phyloP scores from a whole-genome alignment of 2,113 vertebrate species.

The Cyanistes caeruleus region DNA sequence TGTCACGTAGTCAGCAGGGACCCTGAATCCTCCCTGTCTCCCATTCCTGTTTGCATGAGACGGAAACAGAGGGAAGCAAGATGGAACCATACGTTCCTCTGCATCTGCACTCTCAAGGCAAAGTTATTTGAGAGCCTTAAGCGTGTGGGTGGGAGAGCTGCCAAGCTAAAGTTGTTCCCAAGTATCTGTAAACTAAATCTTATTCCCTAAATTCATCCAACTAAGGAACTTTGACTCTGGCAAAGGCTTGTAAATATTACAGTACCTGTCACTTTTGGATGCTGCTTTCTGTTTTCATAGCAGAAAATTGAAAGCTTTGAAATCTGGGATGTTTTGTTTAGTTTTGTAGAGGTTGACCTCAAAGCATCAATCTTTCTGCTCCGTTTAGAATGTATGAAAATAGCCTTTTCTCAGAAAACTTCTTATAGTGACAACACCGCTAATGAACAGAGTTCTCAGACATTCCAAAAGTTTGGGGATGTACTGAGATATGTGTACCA shows the following conservation, averaged over 20 bases:
- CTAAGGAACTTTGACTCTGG: conserved; percentile 42
- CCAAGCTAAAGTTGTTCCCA: conserved; percentile 49
- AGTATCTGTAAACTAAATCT: conserved; percentile 56
- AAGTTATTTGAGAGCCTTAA: conserved; percentile 44
- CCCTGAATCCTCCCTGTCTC: not conserved
- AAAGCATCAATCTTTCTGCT: conserved; percentile 54
- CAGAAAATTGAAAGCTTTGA: conserved; percentile 47
- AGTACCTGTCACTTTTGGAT: conserved; percentile 66
- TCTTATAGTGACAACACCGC: not conserved
- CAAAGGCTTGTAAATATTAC: conserved; percentile 61
- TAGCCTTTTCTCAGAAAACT: not conserved
- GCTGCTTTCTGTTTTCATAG: conserved; percentile 44
- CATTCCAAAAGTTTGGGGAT: not conserved
- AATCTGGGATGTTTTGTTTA: conserved; percentile 51
- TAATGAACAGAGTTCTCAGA: not conserved
- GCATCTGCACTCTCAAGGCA: conserved; percentile 5
- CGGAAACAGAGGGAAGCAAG: not conserved
- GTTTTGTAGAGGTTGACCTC: conserved; percentile 40
- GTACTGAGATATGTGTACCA: not conserved
- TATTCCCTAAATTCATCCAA: conserved; percentile 47
- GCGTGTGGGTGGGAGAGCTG: conserved; percentile 31
- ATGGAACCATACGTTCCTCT: not conserved
- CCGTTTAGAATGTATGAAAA: conserved; percentile 27
- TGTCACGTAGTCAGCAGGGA: not conserved
- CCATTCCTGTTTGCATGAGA: not conserved